Conservation (phyloP, 1,140 invertebrate species). For the Diploscapter pachys region DNA sequence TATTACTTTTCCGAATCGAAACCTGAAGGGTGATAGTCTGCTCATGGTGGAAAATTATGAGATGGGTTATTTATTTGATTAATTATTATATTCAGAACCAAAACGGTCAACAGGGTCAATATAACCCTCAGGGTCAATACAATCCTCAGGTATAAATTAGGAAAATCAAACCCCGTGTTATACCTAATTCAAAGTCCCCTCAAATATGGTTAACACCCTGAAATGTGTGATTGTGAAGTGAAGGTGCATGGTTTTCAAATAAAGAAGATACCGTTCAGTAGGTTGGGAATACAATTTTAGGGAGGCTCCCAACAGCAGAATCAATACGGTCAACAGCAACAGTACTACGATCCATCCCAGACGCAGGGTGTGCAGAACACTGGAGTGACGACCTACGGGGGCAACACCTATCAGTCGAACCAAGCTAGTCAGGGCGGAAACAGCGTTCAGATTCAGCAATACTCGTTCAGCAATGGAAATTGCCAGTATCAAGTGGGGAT, state of each 20-base stretch:
- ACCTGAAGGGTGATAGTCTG: too few species aligned
- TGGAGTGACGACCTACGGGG: slow-evolving; percentile 10
- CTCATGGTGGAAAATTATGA: too few species aligned
- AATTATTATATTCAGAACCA: neutral
- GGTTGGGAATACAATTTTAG: too few species aligned
- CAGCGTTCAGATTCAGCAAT: slow-evolving; percentile 16
- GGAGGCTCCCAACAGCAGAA: slow-evolving; percentile 10
- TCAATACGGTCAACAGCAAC: slow-evolving; percentile 23
- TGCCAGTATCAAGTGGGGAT: slow-evolving; percentile 17
- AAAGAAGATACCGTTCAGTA: too few species aligned
- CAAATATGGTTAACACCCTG: too few species aligned
- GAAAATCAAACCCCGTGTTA: too few species aligned
- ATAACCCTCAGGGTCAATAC: slow-evolving; percentile 9
- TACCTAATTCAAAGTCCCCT: too few species aligned
- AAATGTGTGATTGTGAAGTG: too few species aligned
- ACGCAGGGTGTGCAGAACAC: slow-evolving; percentile 6
- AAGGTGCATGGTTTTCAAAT: too few species aligned
- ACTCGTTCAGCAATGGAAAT: slow-evolving; percentile 34
- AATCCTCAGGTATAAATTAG: neutral
- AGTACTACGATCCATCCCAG: slow-evolving; percentile 13
- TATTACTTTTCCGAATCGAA: too few species aligned
- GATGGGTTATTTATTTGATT: too few species aligned
- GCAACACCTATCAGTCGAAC: slow-evolving; percentile 19
- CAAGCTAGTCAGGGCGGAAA: slow-evolving; percentile 12
- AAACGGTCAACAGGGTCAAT: slow-evolving; percentile 6